Evolutionary conservation across 37 sponge, comb jelly and placozoan genomes (phyloP), one percentile per base, ranked within the genome.

Genomic region (Chondrosia reniformis): DNA sequence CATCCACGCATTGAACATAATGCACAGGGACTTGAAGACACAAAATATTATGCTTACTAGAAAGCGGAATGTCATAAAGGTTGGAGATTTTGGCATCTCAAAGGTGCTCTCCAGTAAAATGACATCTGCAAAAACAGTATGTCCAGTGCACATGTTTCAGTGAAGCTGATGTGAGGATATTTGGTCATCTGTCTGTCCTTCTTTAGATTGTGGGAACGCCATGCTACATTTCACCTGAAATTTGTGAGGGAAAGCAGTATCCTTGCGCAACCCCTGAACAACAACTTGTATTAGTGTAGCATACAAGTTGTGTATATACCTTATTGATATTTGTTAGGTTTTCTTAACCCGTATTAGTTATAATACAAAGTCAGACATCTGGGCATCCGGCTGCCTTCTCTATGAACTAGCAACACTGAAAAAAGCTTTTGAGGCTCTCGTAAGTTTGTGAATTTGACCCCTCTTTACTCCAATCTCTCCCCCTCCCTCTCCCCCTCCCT

Each of bases 371-470:
- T 83, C 93, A 40, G 95, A 94, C 59, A 82, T 94, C 19, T 94
- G 95, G 92, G 87, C 97, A 4, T 85, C 94, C 39, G 97, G 97
- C 40, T 97, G 97, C 49, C 67, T 97, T 72, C 90, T 97, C 45
- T 94, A 94, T 41, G 86, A 91, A 57, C 76, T 94, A 39, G 81
- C 89, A 15, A 91, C 85, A 1, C 78, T 90, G 36, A 71, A 75
- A 37, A 86, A 90, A 73, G 94, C 94, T 25, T 94, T 94, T 54
- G 88, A 91, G 45, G 94, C 87, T 67, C 77, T 55, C 7, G 89
- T 88, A 61, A 77, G 88, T 25, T 4, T 4, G 0, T 12, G 30
- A n/a, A n/a, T 4, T 10, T 73, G 22, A 2, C 44, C 24, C 37
- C 72, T n/a, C 42, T 34, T 42, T 34, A 12, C 42, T 42, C 37